These are phyloP conservation scores for Anhinga rufa DNA, from an alignment of 2,113 vertebrate genomes.

Conservation along the genomic window DNA sequence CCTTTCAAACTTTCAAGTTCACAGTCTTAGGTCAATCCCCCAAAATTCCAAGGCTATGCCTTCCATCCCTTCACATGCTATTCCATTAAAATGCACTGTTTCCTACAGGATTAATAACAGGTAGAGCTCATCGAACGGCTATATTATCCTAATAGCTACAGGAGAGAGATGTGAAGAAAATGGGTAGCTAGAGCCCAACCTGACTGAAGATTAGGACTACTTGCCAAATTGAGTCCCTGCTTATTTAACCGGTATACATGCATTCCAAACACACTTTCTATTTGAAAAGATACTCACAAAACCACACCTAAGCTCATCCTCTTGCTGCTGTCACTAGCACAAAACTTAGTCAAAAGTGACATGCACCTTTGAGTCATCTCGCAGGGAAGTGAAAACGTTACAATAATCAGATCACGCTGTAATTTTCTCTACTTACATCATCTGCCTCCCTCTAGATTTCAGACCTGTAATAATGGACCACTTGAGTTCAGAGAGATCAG, in stretches of 20 bases:
- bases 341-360: fast-evolving
- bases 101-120: neutral
- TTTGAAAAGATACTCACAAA: neutral
- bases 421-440: neutral
- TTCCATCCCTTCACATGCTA: neutral
- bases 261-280: neutral
- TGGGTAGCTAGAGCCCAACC: neutral
- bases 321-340: neutral
- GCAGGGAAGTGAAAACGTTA: fast-evolving
- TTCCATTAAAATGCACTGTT: neutral
- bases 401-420: neutral
- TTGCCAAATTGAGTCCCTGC: neutral
- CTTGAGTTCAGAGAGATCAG: neutral
- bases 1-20: neutral
- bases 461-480: neutral
- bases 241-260: neutral
- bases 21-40: neutral
- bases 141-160: neutral
- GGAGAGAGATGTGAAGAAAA: neutral
- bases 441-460: neutral
- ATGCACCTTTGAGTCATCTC: neutral
- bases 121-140: neutral
- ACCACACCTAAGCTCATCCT: neutral
- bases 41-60: neutral
- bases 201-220: neutral